Base-by-base conservation (phyloP, 1,140 invertebrate species). In the Bombus haemorrhoidalis region DNA sequence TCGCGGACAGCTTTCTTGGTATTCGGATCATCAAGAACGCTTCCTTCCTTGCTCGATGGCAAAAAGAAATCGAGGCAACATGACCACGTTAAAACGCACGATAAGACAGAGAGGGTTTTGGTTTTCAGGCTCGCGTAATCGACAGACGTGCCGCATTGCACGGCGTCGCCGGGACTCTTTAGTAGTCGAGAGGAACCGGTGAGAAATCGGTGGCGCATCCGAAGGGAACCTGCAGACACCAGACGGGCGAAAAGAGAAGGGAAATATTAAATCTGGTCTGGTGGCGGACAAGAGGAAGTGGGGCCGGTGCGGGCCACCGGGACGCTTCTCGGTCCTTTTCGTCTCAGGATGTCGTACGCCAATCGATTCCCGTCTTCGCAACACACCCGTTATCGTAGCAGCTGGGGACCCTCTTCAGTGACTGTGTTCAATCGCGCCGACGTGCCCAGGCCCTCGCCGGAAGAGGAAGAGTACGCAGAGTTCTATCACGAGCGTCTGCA, bases 401-500 rank as follows among this genome's bases (percentile, higher is more conserved):
- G 96, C 85, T 97, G 96, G 96, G 96, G 96, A 15, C 96, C 96
- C 4, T 95, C 96, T 74, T 96, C 96, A 32, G 95, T 96, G 2
- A 95, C 96, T 18, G 92, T 95, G 43, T 96, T 95, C 91, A 95
- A 96, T 84, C 92, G 95, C 37, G 96, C 96, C 43, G 96, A 96
- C 86, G 95, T 96, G 62, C 96, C 96, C 75, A 95, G 96, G 4
- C 95, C 96, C 8, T 96, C 96, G 79, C 95, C 96, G 1, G 96
- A 96, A 87, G 96, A 97, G 83, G 96, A 97, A 87, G 97, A 98
- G 85, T 97, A 96, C 87, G 94, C 95, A 79, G 97, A 97, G 90
- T 97, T 97, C 86, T 97, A 97, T 93, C 96, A 97, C 90, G 97
- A 97, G 93, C 96, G 97, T 91, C 97, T 98, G 80, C 96, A 97